Percentiles rank a stretch among this genome's conserved stretches.
Evolutionary conservation across 2,113 vertebrate genomes (phyloP).

Genomic region (Bagarius yarrelli): DNA sequence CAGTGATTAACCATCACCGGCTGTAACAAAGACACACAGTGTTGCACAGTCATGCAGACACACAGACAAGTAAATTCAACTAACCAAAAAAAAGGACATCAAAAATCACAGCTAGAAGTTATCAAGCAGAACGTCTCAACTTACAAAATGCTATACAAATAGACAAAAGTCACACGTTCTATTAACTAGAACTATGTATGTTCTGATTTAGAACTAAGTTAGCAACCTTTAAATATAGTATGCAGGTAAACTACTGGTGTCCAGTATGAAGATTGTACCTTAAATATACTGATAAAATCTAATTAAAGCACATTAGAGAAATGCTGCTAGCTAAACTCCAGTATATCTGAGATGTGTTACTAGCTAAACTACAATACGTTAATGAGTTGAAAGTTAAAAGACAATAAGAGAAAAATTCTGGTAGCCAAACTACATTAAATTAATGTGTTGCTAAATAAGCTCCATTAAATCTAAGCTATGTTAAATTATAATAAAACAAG

Average conservation of each 20-base stretch:
- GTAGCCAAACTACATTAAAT: too few species aligned
- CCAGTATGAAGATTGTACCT: not conserved
- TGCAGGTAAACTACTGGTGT: not conserved
- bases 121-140: not conserved
- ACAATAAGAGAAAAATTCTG: too few species aligned
- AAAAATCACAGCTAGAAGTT: not conserved
- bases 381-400: too few species aligned
- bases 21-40: slow-evolving; percentile 52
- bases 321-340: not conserved
- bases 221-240: not conserved
- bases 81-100: not conserved
- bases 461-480: too few species aligned
- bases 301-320: not conserved
- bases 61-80: not conserved
- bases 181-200: not conserved
- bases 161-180: not conserved
- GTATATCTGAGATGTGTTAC: too few species aligned
- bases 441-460: too few species aligned
- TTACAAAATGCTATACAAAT: slow-evolving; percentile 1
- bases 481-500: too few species aligned
- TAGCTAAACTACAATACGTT: too few species aligned
- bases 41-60: slow-evolving; percentile 31
- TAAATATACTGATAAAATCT: too few species aligned
- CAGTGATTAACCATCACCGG: slow-evolving; percentile 46
- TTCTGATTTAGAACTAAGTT: not conserved